phyloP scores from a whole-genome alignment of 2,113 vertebrate genomes.

The Aptenodytes forsteri region DNA sequence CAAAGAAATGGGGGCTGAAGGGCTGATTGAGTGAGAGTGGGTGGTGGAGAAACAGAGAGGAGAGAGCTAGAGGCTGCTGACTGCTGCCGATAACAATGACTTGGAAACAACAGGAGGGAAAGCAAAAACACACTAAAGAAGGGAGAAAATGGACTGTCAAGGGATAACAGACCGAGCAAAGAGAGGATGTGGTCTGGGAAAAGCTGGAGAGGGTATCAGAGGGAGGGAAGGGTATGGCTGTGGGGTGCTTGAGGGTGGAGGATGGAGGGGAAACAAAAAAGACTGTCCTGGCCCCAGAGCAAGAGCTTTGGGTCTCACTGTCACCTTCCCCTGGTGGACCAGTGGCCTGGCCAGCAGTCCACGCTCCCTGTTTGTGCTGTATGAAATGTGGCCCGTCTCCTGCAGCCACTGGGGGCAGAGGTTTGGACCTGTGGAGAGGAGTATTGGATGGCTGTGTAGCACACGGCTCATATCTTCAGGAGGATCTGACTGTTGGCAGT shows the following conservation, averaged over 20 bases:
- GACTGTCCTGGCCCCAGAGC: background rate
- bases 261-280: background rate
- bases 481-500: background rate
- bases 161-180: background rate
- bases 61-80: background rate
- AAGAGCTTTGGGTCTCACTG: background rate
- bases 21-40: background rate
- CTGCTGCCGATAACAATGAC: background rate
- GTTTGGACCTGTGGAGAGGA: background rate
- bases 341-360: background rate
- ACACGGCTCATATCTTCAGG: background rate
- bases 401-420: background rate
- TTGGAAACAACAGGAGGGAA: background rate
- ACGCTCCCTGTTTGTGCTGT: background rate
- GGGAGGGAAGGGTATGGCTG: background rate
- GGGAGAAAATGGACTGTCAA: background rate
- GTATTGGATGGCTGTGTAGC: background rate
- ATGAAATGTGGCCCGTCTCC: fast-evolving
- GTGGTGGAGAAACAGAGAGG: background rate
- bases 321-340: background rate
- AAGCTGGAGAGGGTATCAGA: background rate
- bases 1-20: background rate
- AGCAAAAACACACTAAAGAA: background rate
- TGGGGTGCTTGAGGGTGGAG: background rate
- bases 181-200: background rate